phyloP scores from a whole-genome alignment of 2,888 invertebrate genomes.

The Apodemia mormo region DNA sequence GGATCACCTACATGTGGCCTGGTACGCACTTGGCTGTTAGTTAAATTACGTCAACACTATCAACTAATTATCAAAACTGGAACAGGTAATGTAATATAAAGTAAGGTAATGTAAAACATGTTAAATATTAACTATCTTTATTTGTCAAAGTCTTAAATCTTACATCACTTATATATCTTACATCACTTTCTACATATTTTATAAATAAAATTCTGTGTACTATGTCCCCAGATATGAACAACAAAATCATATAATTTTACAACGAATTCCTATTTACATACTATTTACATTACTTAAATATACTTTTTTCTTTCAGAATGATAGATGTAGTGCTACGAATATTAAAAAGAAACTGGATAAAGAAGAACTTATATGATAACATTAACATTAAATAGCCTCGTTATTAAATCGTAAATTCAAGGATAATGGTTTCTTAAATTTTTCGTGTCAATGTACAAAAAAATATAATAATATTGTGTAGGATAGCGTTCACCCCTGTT shows the following conservation, averaged over 20 bases:
- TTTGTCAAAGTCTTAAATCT: conserved; percentile 74
- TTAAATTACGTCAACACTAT: no score
- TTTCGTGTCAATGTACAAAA: no score
- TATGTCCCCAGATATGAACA: conserved; percentile 5
- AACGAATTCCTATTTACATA: conserved; percentile 22
- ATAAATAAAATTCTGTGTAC: conserved; percentile 25
- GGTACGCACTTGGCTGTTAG: no score
- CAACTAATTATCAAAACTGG: no score
- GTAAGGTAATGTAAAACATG: conserved; percentile 33
- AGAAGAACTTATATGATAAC: background rate
- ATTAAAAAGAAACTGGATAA: background rate
- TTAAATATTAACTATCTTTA: conserved; percentile 68
- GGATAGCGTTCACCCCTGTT: no score
- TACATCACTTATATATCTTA: conserved; percentile 42
- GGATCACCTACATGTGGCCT: no score
- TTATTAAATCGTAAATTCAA: no score
- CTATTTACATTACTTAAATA: conserved; percentile 8
- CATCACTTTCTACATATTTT: conserved; percentile 33
- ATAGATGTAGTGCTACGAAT: background rate
- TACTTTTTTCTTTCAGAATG: background rate
- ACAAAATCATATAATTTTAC: conserved; percentile 26
- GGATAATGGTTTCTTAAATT: no score
- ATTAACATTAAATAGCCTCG: no score
- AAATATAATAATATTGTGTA: no score
- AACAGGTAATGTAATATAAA: conserved; percentile 35